These are phyloP conservation scores for Pollenia amentaria DNA, from an alignment of 2,888 invertebrate genomes.

Conservation along the genomic window DNA sequence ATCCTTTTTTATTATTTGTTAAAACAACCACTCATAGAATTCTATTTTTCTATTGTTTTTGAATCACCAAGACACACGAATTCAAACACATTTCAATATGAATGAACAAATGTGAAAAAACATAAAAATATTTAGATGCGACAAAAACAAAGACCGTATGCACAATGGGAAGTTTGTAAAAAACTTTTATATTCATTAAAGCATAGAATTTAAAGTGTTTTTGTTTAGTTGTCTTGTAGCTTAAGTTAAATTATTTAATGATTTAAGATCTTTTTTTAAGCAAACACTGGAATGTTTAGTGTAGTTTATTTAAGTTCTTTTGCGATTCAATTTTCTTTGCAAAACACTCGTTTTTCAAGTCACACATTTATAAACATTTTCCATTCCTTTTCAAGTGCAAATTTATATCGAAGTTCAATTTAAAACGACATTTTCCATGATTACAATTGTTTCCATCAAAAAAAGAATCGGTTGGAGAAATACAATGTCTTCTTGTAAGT, in stretches of 20 bases:
- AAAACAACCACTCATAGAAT: background rate
- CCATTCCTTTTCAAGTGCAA: constrained; percentile 6
- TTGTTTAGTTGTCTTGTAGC: no score
- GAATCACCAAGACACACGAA: background rate
- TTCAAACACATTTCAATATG: no score
- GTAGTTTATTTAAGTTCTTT: background rate
- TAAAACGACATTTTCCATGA: constrained; percentile 11
- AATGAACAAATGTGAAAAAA: no score
- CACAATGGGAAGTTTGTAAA: no score
- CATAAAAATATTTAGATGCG: no score
- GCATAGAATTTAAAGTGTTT: no score
- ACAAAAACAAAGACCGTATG: no score
- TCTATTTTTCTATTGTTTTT: constrained; percentile 12
- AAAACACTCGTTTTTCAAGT: background rate
- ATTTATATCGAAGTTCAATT: constrained; percentile 18
- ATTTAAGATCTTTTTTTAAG: no score
- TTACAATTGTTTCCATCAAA: constrained; percentile 14
- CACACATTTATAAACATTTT: background rate
- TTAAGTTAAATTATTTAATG: no score
- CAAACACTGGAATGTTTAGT: no score
- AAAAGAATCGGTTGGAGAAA: background rate
- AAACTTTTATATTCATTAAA: no score
- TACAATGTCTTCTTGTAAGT: constrained; percentile 11
- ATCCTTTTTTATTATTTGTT: background rate
- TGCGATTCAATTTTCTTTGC: background rate